Evolutionary conservation across 1,140 invertebrate genomes (phyloP).

Genomic region (Drosophila quadrilineata): DNA sequence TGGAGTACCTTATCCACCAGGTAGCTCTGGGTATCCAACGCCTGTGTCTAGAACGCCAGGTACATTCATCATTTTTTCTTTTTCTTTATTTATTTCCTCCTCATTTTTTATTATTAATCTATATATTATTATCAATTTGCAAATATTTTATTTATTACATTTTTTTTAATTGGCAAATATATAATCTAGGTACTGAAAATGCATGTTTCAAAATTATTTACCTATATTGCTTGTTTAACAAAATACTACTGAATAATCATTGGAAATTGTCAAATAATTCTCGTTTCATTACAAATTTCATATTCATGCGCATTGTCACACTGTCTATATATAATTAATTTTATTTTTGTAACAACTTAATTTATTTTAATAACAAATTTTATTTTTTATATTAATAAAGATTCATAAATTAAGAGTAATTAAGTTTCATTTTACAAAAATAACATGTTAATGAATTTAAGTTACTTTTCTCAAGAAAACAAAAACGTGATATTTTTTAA

Average conservation of each 20-base stretch:
- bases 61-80: slow-evolving; percentile 68
- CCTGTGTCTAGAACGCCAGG: slow-evolving; percentile 82
- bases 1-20: slow-evolving; percentile 80
- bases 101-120: slow-evolving; percentile 13
- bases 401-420: too few relatives aligned
- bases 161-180: slow-evolving; percentile 17
- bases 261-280: too few relatives aligned
- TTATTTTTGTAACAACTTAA: neutral
- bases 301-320: too few relatives aligned
- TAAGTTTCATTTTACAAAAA: too few relatives aligned
- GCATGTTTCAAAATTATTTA: slow-evolving; percentile 19
- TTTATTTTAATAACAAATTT: neutral
- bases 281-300: too few relatives aligned
- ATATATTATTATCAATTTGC: too few relatives aligned
- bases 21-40: slow-evolving; percentile 78
- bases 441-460: too few relatives aligned
- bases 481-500: too few relatives aligned
- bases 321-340: neutral
- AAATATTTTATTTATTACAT: slow-evolving; percentile 21
- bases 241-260: too few relatives aligned
- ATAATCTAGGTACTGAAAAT: too few relatives aligned
- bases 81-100: slow-evolving; percentile 30
- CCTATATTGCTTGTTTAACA: neutral
- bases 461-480: too few relatives aligned
- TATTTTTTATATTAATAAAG: neutral